Conservation (phyloP, 2,113 vertebrate genomes). For the Seriola aureovittata region DNA sequence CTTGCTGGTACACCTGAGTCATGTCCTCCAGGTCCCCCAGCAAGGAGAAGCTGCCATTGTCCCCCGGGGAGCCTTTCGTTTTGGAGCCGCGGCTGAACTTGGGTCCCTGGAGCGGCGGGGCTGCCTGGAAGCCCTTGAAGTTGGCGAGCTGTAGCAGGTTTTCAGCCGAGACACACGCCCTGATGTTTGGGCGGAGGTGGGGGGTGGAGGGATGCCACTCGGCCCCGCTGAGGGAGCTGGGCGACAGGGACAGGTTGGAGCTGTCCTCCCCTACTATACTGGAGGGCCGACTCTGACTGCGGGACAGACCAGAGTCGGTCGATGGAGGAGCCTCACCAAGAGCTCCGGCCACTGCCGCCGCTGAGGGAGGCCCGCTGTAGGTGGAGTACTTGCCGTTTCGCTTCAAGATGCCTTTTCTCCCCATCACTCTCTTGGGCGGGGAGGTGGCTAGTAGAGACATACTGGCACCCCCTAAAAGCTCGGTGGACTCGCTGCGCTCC, state of each 20-base stretch:
- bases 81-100: constrained; percentile 88
- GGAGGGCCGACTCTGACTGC: constrained; percentile 94
- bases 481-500: constrained; percentile 94
- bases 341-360: constrained; percentile 69
- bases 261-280: constrained; percentile 93
- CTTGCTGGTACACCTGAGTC: constrained; percentile 99
- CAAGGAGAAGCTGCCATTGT: constrained; percentile 96
- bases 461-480: constrained; percentile 86
- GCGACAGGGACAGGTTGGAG: constrained; percentile 87
- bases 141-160: constrained; percentile 93
- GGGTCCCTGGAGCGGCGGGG: constrained; percentile 86
- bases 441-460: constrained; percentile 80
- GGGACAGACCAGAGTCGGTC: constrained; percentile 87
- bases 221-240: constrained; percentile 83
- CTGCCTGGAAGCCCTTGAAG: constrained; percentile 88
- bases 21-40: constrained; percentile 97
- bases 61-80: constrained; percentile 83
- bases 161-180: constrained; percentile 95
- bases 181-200: constrained; percentile 87
- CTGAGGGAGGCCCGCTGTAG: constrained; percentile 78
- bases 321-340: constrained; percentile 71
- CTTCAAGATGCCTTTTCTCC: constrained; percentile 96
- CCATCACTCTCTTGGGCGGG: constrained; percentile 76
- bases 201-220: constrained; percentile 88
- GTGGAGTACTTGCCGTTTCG: constrained; percentile 94